Evolutionary conservation across 2,888 invertebrate genomes (phyloP).

Genomic region (Tipula vernalis): DNA sequence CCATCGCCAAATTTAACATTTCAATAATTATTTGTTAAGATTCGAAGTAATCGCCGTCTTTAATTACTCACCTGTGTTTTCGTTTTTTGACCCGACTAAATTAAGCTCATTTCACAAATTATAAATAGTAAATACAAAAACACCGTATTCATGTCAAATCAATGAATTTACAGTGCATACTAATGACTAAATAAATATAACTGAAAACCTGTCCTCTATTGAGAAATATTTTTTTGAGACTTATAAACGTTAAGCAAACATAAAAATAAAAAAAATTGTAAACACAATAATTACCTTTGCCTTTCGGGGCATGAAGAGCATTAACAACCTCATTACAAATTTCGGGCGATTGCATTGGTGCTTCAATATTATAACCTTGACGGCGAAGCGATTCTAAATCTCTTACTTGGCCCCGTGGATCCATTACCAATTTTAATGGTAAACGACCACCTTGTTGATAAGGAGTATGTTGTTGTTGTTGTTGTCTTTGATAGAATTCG

Average conservation of each 20-base stretch:
- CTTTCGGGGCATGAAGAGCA: conserved; percentile 64
- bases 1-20: no score
- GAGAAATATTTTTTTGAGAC: conserved; percentile 11
- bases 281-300: conserved; percentile 45
- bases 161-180: background rate
- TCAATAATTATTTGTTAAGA: no score
- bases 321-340: conserved; percentile 65
- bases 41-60: background rate
- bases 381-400: conserved; percentile 53
- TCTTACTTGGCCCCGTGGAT: conserved; percentile 59
- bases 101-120: background rate
- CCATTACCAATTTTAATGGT: conserved; percentile 60
- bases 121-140: background rate
- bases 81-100: background rate
- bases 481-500: conserved; percentile 18
- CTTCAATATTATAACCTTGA: conserved; percentile 49
- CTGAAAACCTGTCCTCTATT: background rate
- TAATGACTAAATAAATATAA: background rate
- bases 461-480: conserved; percentile 6
- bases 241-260: background rate
- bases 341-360: conserved; percentile 54
- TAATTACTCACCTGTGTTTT: background rate
- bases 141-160: background rate
- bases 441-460: conserved; percentile 29
- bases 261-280: background rate